Evolutionary conservation across 2,797 vertebrate genomes (phyloP).

Genomic region (Sebastes melanostomus): DNA sequence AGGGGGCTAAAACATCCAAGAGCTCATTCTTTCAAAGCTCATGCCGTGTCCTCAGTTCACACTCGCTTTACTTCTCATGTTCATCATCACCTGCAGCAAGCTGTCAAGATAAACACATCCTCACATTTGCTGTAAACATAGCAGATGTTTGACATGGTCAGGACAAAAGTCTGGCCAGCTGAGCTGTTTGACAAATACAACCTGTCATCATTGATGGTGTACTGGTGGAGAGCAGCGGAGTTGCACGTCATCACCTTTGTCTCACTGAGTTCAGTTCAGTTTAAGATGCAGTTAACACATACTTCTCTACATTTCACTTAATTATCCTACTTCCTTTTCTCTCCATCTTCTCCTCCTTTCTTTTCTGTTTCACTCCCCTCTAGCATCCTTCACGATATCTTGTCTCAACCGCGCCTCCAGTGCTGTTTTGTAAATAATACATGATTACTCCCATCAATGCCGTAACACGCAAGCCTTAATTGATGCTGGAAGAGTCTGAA

Average conservation of each 20-base stretch:
- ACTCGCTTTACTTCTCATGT: slow-evolving; percentile 21
- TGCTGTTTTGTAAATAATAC: slow-evolving; percentile 49
- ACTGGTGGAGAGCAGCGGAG: slow-evolving; percentile 5
- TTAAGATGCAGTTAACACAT: neutral
- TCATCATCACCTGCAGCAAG: slow-evolving; percentile 32
- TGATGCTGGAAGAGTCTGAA: slow-evolving; percentile 47
- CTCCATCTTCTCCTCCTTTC: neutral
- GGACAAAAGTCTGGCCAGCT: slow-evolving; percentile 21
- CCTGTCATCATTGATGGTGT: slow-evolving; percentile 24
- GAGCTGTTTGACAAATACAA: slow-evolving; percentile 31
- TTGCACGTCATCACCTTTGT: slow-evolving; percentile 15
- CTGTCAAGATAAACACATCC: slow-evolving; percentile 47
- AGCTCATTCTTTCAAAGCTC: neutral
- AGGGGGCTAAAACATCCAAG: neutral
- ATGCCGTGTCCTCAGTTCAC: slow-evolving; percentile 23
- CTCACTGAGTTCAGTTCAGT: neutral
- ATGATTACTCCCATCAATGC: slow-evolving; percentile 59
- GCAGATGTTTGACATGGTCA: slow-evolving; percentile 42
- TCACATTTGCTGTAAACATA: slow-evolving; percentile 22
- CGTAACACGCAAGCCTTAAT: slow-evolving; percentile 50
- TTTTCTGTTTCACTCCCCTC: neutral
- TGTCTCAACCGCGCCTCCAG: slow-evolving; percentile 21
- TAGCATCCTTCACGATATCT: slow-evolving; percentile 18
- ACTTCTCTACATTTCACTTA: neutral
- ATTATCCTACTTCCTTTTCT: neutral